These are phyloP conservation scores for Montipora capricornis DNA, from an alignment of 64 coral and sea anemone species.

Conservation along the genomic window DNA sequence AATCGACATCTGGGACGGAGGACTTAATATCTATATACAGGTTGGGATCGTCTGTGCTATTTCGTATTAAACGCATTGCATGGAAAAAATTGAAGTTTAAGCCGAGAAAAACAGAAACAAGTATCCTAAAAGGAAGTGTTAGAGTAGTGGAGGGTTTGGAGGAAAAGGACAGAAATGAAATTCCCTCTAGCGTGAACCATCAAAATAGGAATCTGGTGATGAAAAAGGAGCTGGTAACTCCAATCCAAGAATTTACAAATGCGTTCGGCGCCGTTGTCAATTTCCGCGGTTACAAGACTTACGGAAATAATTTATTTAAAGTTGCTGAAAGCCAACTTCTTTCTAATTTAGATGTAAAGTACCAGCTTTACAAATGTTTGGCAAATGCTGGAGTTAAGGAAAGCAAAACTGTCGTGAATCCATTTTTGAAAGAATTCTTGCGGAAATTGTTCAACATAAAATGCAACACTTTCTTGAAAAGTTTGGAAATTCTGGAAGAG, in stretches of 20 bases:
- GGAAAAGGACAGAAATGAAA: constrained; percentile 17
- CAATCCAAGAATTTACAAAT: background rate
- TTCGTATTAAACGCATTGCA: constrained; percentile 11
- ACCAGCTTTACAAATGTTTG: background rate
- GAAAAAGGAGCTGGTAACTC: background rate
- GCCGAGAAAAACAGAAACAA: background rate
- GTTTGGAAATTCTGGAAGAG: constrained; percentile 23
- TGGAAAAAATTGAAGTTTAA: constrained; percentile 35
- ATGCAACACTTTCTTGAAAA: constrained; percentile 39
- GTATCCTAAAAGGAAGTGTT: background rate
- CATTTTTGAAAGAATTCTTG: too few relatives aligned
- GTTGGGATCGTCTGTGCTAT: constrained; percentile 25
- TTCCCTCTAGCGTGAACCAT: background rate
- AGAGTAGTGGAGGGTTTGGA: constrained; percentile 19
- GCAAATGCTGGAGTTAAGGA: background rate
- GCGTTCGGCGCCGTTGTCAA: too few relatives aligned
- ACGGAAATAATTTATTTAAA: constrained; percentile 10
- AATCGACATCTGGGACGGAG: background rate
- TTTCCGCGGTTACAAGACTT: background rate
- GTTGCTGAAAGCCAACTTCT: constrained; percentile 21
- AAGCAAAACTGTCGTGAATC: background rate
- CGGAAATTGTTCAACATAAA: constrained; percentile 16
- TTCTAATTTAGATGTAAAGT: background rate
- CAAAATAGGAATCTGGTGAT: constrained; percentile 32
- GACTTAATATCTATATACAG: constrained; percentile 30